These are phyloP conservation scores for Aspidoscelis tigris DNA, from an alignment of 2,113 vertebrate species.

Conservation along the genomic window DNA sequence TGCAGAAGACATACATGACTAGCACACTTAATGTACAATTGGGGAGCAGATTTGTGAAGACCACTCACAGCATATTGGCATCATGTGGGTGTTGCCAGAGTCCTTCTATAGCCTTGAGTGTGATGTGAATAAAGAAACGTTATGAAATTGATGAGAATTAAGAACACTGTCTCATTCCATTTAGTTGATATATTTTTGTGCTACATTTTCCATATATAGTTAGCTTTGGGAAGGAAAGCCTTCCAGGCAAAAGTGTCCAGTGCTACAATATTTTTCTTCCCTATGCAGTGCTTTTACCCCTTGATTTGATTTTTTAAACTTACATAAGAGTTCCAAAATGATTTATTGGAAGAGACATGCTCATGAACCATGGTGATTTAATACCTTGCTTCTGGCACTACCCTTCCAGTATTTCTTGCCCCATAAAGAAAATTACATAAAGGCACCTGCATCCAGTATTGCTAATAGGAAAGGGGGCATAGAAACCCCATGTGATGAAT, in stretches of 20 bases:
- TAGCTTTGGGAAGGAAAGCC: neutral
- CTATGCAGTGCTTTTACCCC: neutral
- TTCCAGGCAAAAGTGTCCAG: neutral
- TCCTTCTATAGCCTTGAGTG: neutral
- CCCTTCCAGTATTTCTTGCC: neutral
- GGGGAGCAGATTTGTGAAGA: too few species aligned
- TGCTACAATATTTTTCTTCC: neutral
- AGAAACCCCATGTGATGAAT: neutral
- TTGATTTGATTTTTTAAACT: neutral
- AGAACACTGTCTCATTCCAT: neutral
- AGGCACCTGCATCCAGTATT: neutral
- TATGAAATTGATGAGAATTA: neutral
- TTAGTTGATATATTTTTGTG: neutral
- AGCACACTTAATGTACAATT: too few species aligned
- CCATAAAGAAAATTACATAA: neutral
- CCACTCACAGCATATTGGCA: too few species aligned
- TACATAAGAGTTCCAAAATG: neutral
- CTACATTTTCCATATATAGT: neutral
- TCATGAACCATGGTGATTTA: neutral
- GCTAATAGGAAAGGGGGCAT: neutral
- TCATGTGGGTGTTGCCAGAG: too few species aligned
- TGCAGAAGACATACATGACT: too few species aligned
- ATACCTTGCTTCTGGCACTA: neutral
- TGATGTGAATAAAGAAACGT: neutral
- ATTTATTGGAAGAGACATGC: constrained; percentile 1